phyloP scores from a whole-genome alignment of 2,113 vertebrate species.

The Peromyscus maniculatus region DNA sequence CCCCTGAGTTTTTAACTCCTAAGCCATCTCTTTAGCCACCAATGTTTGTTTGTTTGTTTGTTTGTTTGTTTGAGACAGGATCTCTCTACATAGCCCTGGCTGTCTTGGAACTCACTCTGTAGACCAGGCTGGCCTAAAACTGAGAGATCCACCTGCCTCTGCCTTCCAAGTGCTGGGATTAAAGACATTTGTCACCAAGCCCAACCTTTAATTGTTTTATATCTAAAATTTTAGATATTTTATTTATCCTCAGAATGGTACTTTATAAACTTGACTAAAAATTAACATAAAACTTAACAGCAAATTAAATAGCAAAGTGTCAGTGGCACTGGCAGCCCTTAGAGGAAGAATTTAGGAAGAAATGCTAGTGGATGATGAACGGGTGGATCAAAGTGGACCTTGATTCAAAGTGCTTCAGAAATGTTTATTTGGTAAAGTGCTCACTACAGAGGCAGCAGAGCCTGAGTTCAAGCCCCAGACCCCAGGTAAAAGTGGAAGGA shows the following conservation, averaged over 20 bases:
- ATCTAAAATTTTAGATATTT: conserved; percentile 17
- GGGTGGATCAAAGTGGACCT: neutral
- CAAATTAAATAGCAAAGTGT: neutral
- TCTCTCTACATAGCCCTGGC: neutral
- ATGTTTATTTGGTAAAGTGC: neutral
- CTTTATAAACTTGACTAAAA: neutral
- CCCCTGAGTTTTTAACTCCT: neutral
- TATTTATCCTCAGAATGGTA: neutral
- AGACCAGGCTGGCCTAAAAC: neutral
- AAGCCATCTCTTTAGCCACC: neutral
- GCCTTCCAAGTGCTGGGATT: neutral
- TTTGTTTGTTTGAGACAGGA: neutral
- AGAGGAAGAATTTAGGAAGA: neutral
- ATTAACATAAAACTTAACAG: conserved; percentile 2
- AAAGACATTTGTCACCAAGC: neutral
- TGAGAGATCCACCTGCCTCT: neutral
- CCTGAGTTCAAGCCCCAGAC: neutral
- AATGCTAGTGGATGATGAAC: neutral
- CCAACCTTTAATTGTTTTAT: conserved; percentile 34
- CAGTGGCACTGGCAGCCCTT: neutral
- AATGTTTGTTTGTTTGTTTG: neutral
- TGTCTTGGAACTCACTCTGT: neutral
- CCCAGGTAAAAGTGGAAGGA: neutral
- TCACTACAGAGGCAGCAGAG: neutral
- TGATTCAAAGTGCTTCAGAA: neutral